A percentile compares a stretch with the other conserved stretches of the same genome.
phyloP scores from a whole-genome alignment of 2,888 invertebrate genomes.

The Xestia ashworthii region DNA sequence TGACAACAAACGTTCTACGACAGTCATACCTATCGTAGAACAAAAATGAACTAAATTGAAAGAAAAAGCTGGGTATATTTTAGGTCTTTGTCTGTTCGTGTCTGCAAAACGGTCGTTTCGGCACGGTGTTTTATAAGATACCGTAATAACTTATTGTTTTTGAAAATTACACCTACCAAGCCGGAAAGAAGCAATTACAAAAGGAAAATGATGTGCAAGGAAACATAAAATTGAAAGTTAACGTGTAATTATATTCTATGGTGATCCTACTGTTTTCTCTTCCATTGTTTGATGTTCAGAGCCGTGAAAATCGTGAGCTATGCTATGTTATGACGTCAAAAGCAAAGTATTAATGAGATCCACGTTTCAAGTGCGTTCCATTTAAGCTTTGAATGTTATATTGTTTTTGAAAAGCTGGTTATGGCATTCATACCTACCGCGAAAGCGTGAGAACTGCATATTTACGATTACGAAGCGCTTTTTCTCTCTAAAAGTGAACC shows the following conservation, averaged over 20 bases:
- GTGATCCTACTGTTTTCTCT: slow-evolving; percentile 84
- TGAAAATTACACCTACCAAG: slow-evolving; percentile 30
- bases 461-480: slow-evolving; percentile 36
- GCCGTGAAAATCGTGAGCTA: slow-evolving; percentile 81
- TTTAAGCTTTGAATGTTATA: slow-evolving; percentile 24
- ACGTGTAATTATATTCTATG: slow-evolving; percentile 77
- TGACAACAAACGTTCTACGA: too few relatives aligned
- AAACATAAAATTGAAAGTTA: slow-evolving; percentile 81
- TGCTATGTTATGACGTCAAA: slow-evolving; percentile 56
- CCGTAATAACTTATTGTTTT: slow-evolving; percentile 28
- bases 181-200: slow-evolving; percentile 63
- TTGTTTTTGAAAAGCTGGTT: slow-evolving; percentile 35
- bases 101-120: background rate
- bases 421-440: slow-evolving; percentile 2
- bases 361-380: slow-evolving; percentile 10
- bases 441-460: slow-evolving; percentile 65
- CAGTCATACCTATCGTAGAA: background rate
- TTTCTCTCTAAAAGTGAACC: slow-evolving; percentile 67
- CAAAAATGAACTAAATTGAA: background rate
- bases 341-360: slow-evolving; percentile 24
- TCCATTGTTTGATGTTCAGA: slow-evolving; percentile 85
- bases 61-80: background rate
- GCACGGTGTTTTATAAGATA: background rate
- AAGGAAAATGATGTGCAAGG: slow-evolving; percentile 55
- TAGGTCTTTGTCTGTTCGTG: background rate